These are phyloP conservation scores for Drosophila limbata DNA, from an alignment of 2,888 invertebrate species.

Conservation along the genomic window DNA sequence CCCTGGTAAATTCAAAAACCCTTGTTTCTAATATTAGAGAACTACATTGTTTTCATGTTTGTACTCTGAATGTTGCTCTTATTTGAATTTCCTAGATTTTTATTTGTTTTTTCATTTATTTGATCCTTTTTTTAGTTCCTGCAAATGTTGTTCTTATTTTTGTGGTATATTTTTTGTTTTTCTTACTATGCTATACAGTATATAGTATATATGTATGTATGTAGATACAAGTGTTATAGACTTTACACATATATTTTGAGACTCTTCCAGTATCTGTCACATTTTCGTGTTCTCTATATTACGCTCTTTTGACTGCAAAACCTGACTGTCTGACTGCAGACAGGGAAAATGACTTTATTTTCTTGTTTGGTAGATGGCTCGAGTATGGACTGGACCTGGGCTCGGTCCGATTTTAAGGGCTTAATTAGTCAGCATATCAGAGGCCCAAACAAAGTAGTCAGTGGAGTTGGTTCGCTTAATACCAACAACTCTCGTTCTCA, in stretches of 20 bases:
- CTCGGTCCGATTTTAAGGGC: conserved; percentile 58
- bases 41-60: no score
- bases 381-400: conserved; percentile 10
- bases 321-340: neutral
- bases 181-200: no score
- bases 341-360: conserved; percentile 72
- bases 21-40: no score
- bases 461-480: conserved; percentile 27
- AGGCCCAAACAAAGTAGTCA: conserved; percentile 38
- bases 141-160: no score
- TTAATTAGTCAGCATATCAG: conserved; percentile 71
- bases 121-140: no score
- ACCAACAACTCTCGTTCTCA: conserved; percentile 33
- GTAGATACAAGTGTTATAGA: no score
- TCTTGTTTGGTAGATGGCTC: conserved; percentile 23
- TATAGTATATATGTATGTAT: no score
- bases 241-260: neutral
- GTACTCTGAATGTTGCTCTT: no score
- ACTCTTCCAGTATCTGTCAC: conserved; percentile 11
- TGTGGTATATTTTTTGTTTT: no score
- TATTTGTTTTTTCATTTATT: no score
- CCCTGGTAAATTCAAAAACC: no score
- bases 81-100: no score
- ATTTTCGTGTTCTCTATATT: conserved; percentile 13
- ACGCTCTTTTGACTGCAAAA: conserved; percentile 9